Percentiles rank a stretch among this genome's conserved stretches.
phyloP scores from a whole-genome alignment of 1,140 invertebrate genomes.

The Drosophila teissieri region DNA sequence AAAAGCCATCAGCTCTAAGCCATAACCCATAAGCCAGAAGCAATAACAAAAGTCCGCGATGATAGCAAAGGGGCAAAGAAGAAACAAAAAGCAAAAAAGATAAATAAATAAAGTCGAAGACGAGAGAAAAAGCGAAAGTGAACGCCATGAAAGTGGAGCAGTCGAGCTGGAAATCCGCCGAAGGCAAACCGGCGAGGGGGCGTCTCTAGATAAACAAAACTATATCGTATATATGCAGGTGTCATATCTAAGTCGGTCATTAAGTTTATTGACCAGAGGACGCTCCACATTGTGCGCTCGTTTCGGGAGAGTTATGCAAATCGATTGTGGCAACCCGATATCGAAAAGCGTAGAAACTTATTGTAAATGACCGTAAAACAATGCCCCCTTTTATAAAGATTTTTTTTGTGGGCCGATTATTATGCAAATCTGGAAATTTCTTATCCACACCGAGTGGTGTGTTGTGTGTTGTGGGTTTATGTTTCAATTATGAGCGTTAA shows the following conservation, averaged over 20 bases:
- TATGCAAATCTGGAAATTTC: conserved; percentile 34
- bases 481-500: conserved; percentile 32
- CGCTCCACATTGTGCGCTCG: conserved; percentile 30
- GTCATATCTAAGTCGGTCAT: conserved; percentile 70
- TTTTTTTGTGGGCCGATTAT: conserved; percentile 8
- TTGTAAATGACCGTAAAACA: conserved; percentile 58
- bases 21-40: conserved; percentile 6
- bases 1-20: conserved; percentile 8
- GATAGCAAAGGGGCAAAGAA: conserved; percentile 21
- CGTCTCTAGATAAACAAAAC: conserved; percentile 31
- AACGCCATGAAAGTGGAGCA: conserved; percentile 76
- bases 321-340: conserved; percentile 52
- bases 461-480: conserved; percentile 13
- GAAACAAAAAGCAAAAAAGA: not conserved
- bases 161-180: conserved; percentile 47
- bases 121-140: conserved; percentile 72
- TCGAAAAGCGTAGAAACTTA: conserved; percentile 25
- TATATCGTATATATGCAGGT: conserved; percentile 18
- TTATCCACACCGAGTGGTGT: not conserved
- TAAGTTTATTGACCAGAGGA: conserved; percentile 77
- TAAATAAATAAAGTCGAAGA: conserved; percentile 7
- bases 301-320: conserved; percentile 48
- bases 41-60: conserved; percentile 48
- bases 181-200: conserved; percentile 76
- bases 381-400: conserved; percentile 14